Base-by-base conservation (phyloP, 2,888 invertebrate species). In the Clistopyga incitator region DNA sequence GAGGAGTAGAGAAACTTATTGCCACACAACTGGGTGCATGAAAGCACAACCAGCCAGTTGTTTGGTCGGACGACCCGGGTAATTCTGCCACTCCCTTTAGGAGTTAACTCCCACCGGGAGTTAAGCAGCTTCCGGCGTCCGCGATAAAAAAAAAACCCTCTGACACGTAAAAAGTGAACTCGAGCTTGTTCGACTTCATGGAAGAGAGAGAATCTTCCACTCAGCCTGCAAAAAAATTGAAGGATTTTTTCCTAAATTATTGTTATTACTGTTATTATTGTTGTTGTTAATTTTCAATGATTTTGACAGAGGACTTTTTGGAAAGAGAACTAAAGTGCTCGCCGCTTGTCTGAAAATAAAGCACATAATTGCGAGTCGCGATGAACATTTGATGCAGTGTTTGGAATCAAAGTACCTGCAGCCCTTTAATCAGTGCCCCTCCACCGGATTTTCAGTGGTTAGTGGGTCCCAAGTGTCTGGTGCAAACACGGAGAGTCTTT, bases 101-200 rank as follows among this genome's bases (percentile, higher is more conserved):
- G 23, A 71, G 25, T n/a, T 15, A 42, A 54, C 20, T 42, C n/a
- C n/a, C 34, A 10, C 8, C 38, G 56, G 34, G 23, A 71, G 25
- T n/a, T 15, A 42, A 54, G 70, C 70, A 70, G 70, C 34, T 70
- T 70, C 52, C n/a, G n/a, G n/a, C 52, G 15, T 54, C 70, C n/a
- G 52, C 52, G 34, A 34, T 70, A 54, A 70, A 70, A 34, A n/a
- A n/a, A n/a, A n/a, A n/a, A n/a, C n/a, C n/a, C 34, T 52, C n/a
- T 29, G 54, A 34, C n/a, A 70, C 52, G 18, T 25, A 4, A 10
- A 70, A 54, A 52, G 29, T 38, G 29, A 52, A 13, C 29, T 11
- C 70, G 4, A 52, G 34, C n/a, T n/a, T n/a, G n/a, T n/a, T n/a
- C n/a, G n/a, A n/a, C n/a, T n/a, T n/a, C n/a, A n/a, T n/a, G n/a